Conservation (phyloP, 2,113 vertebrate genomes). For the Cephalopterus ornatus region DNA sequence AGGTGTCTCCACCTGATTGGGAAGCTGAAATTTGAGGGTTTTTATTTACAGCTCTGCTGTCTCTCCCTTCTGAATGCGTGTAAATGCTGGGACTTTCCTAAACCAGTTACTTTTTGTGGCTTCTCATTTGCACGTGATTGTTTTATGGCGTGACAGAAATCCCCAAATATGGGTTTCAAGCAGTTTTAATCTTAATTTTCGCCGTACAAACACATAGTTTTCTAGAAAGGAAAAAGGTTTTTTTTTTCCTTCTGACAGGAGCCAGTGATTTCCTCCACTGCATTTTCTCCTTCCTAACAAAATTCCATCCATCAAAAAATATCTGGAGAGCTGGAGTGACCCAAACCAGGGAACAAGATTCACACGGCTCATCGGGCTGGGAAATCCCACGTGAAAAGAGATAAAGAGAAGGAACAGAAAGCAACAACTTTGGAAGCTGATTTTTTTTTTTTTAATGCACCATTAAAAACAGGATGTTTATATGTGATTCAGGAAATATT, state of each 20-base stretch:
- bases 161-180: neutral
- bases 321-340: neutral
- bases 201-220: neutral
- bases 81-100: neutral
- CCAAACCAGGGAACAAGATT: neutral
- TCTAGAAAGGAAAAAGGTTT: neutral
- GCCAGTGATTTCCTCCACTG: neutral
- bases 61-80: neutral
- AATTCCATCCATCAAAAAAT: neutral
- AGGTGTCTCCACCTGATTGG: neutral
- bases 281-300: neutral
- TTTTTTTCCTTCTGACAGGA: neutral
- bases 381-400: neutral
- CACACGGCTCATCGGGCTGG: neutral
- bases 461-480: neutral
- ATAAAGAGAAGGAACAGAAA: neutral
- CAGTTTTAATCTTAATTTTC: neutral
- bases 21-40: neutral
- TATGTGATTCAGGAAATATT: neutral
- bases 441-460: neutral
- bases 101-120: neutral
- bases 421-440: neutral
- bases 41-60: neutral
- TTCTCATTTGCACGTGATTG: neutral
- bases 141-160: neutral